phyloP scores from a whole-genome alignment of 2,888 invertebrate genomes.

The Caenorhabditis sp. region DNA sequence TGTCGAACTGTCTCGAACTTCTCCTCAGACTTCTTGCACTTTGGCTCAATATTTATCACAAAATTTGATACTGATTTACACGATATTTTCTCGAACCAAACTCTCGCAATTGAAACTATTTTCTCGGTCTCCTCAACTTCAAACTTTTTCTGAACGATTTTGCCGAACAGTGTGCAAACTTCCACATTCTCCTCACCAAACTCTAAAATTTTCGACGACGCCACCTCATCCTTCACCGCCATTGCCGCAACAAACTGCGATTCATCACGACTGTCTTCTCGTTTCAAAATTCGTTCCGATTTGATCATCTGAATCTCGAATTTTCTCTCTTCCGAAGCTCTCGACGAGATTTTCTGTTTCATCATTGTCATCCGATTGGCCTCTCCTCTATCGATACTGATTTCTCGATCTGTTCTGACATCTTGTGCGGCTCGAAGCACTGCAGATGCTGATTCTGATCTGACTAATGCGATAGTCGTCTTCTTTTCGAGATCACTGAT shows the following conservation, averaged over 20 bases:
- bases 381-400: slow-evolving; percentile 44
- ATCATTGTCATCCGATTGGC: slow-evolving; percentile 29
- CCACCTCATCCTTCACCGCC: slow-evolving; percentile 32
- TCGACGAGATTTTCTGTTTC: slow-evolving; percentile 17
- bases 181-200: slow-evolving; percentile 51
- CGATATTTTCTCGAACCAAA: slow-evolving; percentile 49
- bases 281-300: slow-evolving; percentile 42
- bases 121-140: slow-evolving; percentile 47
- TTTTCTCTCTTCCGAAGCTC: slow-evolving; percentile 44
- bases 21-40: slow-evolving; percentile 14
- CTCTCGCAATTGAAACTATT: slow-evolving; percentile 29
- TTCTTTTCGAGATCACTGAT: slow-evolving; percentile 40
- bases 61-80: slow-evolving; percentile 37
- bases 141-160: slow-evolving; percentile 50
- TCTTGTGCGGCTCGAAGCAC: slow-evolving; percentile 39
- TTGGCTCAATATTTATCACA: slow-evolving; percentile 10
- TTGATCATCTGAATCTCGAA: slow-evolving; percentile 51
- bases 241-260: slow-evolving; percentile 34
- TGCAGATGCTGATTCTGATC: slow-evolving; percentile 25
- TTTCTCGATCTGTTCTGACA: slow-evolving; percentile 25
- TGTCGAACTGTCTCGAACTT: slow-evolving; percentile 13
- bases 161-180: slow-evolving; percentile 49
- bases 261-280: slow-evolving; percentile 38
- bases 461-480: slow-evolving; percentile 25
- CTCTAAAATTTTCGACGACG: slow-evolving; percentile 34